Evolutionary conservation across 2,113 vertebrate genomes (phyloP), one percentile per base, ranked within the genome.

Genomic region (Pardalotus punctatus): DNA sequence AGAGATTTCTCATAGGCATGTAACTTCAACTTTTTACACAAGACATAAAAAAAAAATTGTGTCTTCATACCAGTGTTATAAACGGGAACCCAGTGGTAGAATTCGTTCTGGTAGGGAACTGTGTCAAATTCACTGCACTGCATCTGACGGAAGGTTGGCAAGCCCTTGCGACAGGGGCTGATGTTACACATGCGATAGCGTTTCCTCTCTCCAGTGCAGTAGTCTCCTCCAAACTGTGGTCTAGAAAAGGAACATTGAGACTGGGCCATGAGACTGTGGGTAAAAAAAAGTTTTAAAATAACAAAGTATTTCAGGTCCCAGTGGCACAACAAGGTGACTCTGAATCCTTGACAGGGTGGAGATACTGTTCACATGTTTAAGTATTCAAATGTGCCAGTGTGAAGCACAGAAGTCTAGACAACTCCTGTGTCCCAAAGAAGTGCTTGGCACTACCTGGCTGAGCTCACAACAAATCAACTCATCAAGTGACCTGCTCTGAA

Each of bases 51-150:
- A 84, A 84, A 64, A 8, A 18, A 2, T 0, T 24, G 24, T 4
- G 62, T 24, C 2, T 36, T 86, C 89, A 50, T 98, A 99, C 99
- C 96, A 95, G 97, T 88, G 95, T 98, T 99, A 62, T 97, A 96
- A 81, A 99, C 96, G 0, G 99, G 99, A 91, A 99, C 98, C 99
- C 99, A 99, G 92, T 97, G 96, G 96, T 99, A 99, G 81, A 99
- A 98, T 62, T 99, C 97, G 3, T 99, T 99, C 96, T 99, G 98
- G 97, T 99, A 99, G 10, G 98, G 98, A 65, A 99, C 99, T 0
- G 99, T 99, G 95, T 99, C 98, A 94, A 99, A 99, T 94, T 99
- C 99, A 58, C 98, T 99, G 98, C 99, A 99, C 57, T 99, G 99
- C 99, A 99, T 99, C 95, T 99, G 99, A 40, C 99, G 98, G 77